Percentiles rank a stretch among this genome's conserved stretches.
phyloP scores from a whole-genome alignment of 2,113 vertebrate genomes.

The Pelodiscus sinensis region DNA sequence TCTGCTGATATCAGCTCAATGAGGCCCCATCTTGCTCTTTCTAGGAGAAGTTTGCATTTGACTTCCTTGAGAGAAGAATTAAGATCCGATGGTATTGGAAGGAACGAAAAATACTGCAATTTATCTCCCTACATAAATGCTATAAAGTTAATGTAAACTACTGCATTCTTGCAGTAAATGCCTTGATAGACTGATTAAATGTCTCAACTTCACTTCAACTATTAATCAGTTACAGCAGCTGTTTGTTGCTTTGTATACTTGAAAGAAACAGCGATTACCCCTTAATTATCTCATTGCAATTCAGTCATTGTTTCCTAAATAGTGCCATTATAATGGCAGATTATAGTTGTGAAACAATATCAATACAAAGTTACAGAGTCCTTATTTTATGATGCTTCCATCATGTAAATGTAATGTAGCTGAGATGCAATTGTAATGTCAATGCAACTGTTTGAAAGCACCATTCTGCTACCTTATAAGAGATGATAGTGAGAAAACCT shows the following conservation, averaged over 20 bases:
- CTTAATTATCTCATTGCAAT: slow-evolving; percentile 64
- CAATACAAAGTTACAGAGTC: slow-evolving; percentile 37
- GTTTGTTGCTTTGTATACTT: slow-evolving; percentile 69
- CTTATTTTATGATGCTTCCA: slow-evolving; percentile 42
- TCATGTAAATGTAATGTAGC: slow-evolving; percentile 8
- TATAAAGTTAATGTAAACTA: neutral
- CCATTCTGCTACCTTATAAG: neutral
- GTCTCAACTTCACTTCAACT: slow-evolving; percentile 43
- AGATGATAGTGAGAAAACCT: slow-evolving; percentile 29
- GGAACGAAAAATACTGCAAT: slow-evolving; percentile 43
- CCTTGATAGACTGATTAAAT: slow-evolving; percentile 70
- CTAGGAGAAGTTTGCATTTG: slow-evolving; percentile 59
- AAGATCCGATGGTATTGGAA: slow-evolving; percentile 36
- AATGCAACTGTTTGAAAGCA: neutral
- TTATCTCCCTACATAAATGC: slow-evolving; percentile 56
- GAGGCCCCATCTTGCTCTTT: slow-evolving; percentile 50
- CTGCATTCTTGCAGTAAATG: slow-evolving; percentile 50
- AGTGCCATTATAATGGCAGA: slow-evolving; percentile 50
- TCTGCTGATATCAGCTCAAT: slow-evolving; percentile 38
- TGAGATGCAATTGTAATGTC: slow-evolving; percentile 20
- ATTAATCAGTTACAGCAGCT: slow-evolving; percentile 69
- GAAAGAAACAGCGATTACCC: slow-evolving; percentile 53
- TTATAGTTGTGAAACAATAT: slow-evolving; percentile 57
- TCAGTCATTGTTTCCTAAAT: slow-evolving; percentile 68
- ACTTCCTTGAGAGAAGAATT: slow-evolving; percentile 58